Conservation (phyloP, 2,797 vertebrate species). For the Anas bahamensis region DNA sequence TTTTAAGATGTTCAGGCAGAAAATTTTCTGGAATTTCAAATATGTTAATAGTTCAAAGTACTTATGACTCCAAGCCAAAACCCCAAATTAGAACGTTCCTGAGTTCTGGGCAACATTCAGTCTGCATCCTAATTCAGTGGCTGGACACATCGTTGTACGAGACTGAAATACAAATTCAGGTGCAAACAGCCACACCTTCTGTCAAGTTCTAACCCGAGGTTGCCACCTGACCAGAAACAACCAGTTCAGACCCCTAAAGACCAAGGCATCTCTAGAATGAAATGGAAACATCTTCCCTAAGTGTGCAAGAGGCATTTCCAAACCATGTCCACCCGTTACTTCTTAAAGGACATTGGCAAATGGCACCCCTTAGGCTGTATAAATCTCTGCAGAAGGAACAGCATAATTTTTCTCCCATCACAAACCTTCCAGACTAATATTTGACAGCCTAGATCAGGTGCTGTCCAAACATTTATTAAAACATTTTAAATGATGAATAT, state of each 20-base stretch:
- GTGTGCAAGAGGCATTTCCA: not conserved
- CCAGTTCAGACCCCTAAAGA: not conserved
- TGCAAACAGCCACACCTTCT: not conserved
- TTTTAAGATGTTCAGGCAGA: not conserved
- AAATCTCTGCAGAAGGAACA: constrained; percentile 78
- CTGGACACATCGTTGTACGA: not conserved
- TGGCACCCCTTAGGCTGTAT: constrained; percentile 69
- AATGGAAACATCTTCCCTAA: not conserved
- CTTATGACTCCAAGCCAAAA: not conserved
- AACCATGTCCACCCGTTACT: constrained; percentile 24
- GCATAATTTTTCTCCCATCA: constrained; percentile 81
- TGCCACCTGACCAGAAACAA: constrained; percentile 4
- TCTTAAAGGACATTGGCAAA: constrained; percentile 61
- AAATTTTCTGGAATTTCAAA: constrained; percentile 31
- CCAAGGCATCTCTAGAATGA: not conserved
- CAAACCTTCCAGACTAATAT: constrained; percentile 77
- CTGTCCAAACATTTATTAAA: constrained; percentile 91
- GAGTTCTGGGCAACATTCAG: not conserved
- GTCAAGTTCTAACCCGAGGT: not conserved
- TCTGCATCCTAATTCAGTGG: not conserved
- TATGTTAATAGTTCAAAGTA: not conserved
- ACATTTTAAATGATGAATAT: constrained; percentile 90
- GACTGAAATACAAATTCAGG: not conserved
- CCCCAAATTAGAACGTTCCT: constrained; percentile 19
- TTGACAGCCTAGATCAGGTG: constrained; percentile 85